Conservation (phyloP, 2,797 vertebrate genomes). For the Sebastes steindachneri region DNA sequence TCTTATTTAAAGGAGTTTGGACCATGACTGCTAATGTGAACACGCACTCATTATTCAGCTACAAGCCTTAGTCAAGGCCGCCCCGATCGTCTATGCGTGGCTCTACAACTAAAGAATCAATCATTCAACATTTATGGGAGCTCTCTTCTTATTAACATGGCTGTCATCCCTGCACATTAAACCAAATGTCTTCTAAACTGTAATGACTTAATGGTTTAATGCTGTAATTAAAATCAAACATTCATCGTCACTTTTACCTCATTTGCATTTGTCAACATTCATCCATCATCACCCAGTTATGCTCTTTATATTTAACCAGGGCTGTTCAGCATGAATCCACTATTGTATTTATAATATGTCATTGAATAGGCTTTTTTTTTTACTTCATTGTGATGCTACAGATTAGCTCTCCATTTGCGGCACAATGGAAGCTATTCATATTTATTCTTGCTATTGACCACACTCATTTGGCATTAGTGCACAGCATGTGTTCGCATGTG, state of each 20-base stretch:
- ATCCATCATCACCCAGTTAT: neutral
- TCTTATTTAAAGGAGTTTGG: conserved; percentile 2
- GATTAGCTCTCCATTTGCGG: neutral
- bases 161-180: conserved; percentile 21
- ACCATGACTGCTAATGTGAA: conserved; percentile 17
- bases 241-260: conserved; percentile 19
- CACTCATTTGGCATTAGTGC: conserved; percentile 52
- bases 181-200: conserved; percentile 26
- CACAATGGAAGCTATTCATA: conserved; percentile 20
- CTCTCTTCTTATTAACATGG: conserved; percentile 36
- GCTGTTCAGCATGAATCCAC: neutral
- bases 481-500: conserved; percentile 39
- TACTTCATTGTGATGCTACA: neutral
- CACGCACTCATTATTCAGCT: conserved; percentile 23
- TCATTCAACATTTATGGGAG: conserved; percentile 35
- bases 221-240: conserved; percentile 46
- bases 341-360: neutral
- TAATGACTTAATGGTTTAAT: conserved; percentile 56
- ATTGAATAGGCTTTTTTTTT: neutral
- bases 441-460: conserved; percentile 44
- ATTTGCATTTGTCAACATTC: conserved; percentile 47
- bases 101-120: conserved; percentile 23
- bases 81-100: conserved; percentile 16
- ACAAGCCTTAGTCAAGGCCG: conserved; percentile 17
- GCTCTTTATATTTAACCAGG: conserved; percentile 4